phyloP scores from a whole-genome alignment of 1,140 invertebrate species.

The Arctopsyche grandis region DNA sequence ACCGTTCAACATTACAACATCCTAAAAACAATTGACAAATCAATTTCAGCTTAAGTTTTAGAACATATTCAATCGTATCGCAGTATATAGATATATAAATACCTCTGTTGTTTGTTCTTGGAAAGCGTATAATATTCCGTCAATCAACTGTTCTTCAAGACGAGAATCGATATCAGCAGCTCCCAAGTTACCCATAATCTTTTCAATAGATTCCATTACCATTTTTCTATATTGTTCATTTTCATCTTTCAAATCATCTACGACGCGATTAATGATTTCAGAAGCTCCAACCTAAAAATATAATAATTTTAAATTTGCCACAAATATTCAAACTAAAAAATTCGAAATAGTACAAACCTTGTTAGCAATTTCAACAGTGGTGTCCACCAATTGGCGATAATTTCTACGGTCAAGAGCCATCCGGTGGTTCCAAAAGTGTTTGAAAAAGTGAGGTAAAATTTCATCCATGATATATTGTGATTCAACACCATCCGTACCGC shows the following conservation, averaged over 20 bases:
- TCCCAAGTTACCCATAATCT: slow-evolving; percentile 97
- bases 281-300: slow-evolving; percentile 84
- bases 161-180: slow-evolving; percentile 98
- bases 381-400: slow-evolving; percentile 97
- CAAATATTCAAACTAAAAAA: background rate
- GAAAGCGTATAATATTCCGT: slow-evolving; percentile 99
- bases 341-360: slow-evolving; percentile 69
- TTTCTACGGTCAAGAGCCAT: slow-evolving; percentile 99
- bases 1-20: slow-evolving; percentile 99
- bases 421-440: slow-evolving; percentile 99
- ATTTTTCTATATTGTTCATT: slow-evolving; percentile 99
- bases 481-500: slow-evolving; percentile 99
- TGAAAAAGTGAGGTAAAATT: slow-evolving; percentile 98
- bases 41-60: slow-evolving; percentile 1
- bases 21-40: slow-evolving; percentile 66
- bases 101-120: slow-evolving; percentile 99
- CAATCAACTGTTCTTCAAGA: slow-evolving; percentile 98
- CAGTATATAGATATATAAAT: slow-evolving; percentile 39
- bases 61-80: background rate
- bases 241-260: slow-evolving; percentile 99
- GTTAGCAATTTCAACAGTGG: slow-evolving; percentile 99
- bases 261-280: slow-evolving; percentile 98
- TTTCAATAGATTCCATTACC: slow-evolving; percentile 99
- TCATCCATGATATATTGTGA: slow-evolving; percentile 99
- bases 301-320: background rate